These are phyloP conservation scores for Pholis gunnellus DNA, from an alignment of 2,113 vertebrate genomes.

Conservation along the genomic window DNA sequence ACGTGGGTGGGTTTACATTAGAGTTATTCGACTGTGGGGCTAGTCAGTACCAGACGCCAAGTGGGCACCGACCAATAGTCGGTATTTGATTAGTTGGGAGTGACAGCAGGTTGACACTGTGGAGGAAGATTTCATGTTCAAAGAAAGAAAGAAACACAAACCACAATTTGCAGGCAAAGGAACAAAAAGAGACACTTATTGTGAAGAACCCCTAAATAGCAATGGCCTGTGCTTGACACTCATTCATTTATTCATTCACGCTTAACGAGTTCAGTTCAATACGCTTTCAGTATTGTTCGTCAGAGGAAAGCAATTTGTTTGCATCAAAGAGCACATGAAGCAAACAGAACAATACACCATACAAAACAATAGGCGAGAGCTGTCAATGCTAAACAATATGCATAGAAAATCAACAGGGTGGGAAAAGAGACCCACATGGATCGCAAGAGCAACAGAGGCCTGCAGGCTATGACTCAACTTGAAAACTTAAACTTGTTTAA, in stretches of 20 bases:
- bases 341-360: slow-evolving; percentile 2
- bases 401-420: not conserved
- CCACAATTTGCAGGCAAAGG: not conserved
- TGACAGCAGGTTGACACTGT: not conserved
- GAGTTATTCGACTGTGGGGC: not conserved
- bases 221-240: slow-evolving; percentile 12
- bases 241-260: slow-evolving; percentile 26
- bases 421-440: not conserved
- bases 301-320: slow-evolving; percentile 14
- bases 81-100: not conserved
- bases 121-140: slow-evolving; percentile 17
- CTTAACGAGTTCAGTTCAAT: slow-evolving; percentile 1
- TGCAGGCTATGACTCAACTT: slow-evolving; percentile 8
- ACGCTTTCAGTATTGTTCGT: slow-evolving; percentile 24
- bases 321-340: slow-evolving; percentile 7
- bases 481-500: slow-evolving; percentile 10
- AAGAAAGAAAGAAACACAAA: slow-evolving; percentile 10
- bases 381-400: slow-evolving; percentile 1
- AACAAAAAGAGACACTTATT: not conserved
- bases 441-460: not conserved
- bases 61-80: not conserved
- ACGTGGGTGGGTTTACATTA: not conserved
- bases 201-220: slow-evolving; percentile 6
- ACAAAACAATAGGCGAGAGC: not conserved
- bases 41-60: not conserved